A percentile compares a stretch with the other conserved stretches of the same genome.
These are phyloP conservation scores for Oryctolagus cuniculus DNA, from an alignment of 2,113 vertebrate species.

Conservation along the genomic window DNA sequence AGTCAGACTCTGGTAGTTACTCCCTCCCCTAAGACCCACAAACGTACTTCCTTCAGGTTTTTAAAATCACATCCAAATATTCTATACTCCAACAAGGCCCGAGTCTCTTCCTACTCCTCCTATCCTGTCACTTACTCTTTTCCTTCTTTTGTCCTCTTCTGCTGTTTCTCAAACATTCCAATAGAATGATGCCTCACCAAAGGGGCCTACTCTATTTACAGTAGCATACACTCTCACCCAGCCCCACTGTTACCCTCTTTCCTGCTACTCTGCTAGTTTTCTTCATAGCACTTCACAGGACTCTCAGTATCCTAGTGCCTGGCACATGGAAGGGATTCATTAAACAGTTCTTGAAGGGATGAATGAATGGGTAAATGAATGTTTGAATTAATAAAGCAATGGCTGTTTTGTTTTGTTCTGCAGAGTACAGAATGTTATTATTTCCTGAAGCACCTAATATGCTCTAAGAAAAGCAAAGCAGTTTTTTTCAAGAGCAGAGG, in stretches of 20 bases:
- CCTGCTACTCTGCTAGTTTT: neutral
- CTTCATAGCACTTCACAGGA: neutral
- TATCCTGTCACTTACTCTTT: neutral
- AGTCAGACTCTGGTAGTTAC: neutral
- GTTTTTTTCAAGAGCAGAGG: neutral
- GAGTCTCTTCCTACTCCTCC: neutral
- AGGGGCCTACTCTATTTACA: neutral
- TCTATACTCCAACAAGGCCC: neutral
- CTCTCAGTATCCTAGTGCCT: neutral
- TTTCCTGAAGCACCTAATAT: neutral
- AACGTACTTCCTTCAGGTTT: neutral
- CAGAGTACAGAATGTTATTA: neutral
- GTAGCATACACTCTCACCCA: neutral
- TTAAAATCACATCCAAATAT: neutral
- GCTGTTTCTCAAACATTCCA: neutral
- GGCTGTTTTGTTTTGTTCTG: neutral
- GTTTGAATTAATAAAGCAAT: neutral
- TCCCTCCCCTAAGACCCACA: neutral
- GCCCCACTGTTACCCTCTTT: neutral
- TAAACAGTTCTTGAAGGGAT: constrained; percentile 37
- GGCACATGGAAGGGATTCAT: neutral
- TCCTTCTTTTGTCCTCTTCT: constrained; percentile 19
- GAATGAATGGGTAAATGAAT: neutral
- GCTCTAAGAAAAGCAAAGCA: neutral
- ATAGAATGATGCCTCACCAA: neutral